Conservation (phyloP, 2,113 vertebrate genomes). For the Macquaria ambigua region DNA sequence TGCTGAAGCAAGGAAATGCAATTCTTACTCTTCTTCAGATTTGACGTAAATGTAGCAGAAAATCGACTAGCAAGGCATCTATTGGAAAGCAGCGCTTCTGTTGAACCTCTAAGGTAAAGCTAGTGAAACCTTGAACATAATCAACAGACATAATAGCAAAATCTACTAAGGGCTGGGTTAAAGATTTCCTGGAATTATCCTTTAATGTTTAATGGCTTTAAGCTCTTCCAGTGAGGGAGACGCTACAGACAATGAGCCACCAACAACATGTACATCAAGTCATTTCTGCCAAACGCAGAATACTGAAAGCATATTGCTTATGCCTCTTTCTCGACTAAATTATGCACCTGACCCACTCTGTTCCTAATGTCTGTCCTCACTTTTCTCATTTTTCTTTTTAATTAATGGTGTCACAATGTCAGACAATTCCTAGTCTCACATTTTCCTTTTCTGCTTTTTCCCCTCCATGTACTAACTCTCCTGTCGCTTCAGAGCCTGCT, state of each 20-base stretch:
- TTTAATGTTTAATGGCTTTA: neutral
- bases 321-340: neutral
- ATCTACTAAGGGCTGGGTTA: neutral
- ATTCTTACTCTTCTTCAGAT: neutral
- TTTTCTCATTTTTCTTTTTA: neutral
- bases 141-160: neutral
- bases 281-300: neutral
- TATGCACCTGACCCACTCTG: neutral
- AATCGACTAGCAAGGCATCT: neutral
- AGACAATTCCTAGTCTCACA: neutral
- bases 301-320: neutral
- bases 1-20: neutral
- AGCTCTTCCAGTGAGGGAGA: neutral
- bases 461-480: neutral
- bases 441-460: neutral
- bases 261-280: neutral
- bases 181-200: neutral
- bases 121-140: neutral
- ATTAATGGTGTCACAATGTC: no score
- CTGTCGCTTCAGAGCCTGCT: neutral
- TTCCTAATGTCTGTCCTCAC: neutral
- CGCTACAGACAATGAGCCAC: neutral
- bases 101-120: neutral
- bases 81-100: neutral
- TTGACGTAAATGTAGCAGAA: neutral